phyloP scores from a whole-genome alignment of 1,140 invertebrate genomes.

The Bicyclus anynana region DNA sequence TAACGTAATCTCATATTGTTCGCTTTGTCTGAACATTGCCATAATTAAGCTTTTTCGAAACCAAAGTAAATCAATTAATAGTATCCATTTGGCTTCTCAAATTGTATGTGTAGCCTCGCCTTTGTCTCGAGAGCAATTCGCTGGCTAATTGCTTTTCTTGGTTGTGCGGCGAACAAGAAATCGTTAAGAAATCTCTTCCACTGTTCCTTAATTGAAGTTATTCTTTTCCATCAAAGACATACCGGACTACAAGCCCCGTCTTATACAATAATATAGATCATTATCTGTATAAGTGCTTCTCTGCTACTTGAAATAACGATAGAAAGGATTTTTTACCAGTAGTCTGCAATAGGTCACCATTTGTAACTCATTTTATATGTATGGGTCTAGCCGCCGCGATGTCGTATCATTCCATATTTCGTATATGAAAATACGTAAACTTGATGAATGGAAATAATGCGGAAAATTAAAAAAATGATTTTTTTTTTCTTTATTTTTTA shows the following conservation, averaged over 20 bases:
- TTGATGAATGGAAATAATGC: no score
- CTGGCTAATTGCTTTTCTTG: constrained; percentile 1
- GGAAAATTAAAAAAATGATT: no score
- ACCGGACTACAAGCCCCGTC: neutral
- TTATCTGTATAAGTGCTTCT: no score
- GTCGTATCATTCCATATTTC: no score
- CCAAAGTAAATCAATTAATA: constrained; percentile 4
- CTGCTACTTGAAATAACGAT: no score
- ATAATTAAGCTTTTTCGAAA: neutral
- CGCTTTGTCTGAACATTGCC: neutral
- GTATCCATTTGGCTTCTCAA: neutral
- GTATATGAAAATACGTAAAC: no score
- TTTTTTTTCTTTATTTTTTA: no score
- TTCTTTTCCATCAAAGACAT: neutral
- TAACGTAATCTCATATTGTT: neutral
- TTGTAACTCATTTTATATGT: no score
- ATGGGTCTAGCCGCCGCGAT: no score
- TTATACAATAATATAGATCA: neutral
- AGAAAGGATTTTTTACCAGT: no score
- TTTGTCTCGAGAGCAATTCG: constrained; percentile 3
- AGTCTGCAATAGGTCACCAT: no score
- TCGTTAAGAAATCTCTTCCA: constrained; percentile 5
- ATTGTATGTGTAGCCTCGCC: constrained; percentile 4
- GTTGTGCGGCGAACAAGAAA: constrained; percentile 2
- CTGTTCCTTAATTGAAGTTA: constrained; percentile 1